These are phyloP conservation scores for Gymnoscelis rufifasciata DNA, from an alignment of 2,888 invertebrate species.

Conservation along the genomic window DNA sequence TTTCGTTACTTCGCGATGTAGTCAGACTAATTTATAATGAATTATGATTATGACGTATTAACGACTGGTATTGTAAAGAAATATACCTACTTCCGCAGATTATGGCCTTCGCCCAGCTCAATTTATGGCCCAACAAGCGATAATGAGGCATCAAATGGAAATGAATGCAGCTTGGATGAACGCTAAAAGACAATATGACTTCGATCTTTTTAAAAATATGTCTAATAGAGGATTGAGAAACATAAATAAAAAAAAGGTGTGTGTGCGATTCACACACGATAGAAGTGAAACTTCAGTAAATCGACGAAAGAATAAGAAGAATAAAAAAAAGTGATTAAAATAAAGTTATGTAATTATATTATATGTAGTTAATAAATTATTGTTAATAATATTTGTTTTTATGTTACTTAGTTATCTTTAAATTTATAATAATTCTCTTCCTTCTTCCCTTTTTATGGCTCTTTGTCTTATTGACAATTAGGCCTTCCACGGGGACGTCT, in stretches of 20 bases:
- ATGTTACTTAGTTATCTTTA: not conserved
- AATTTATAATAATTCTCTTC: no score
- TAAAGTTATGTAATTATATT: not conserved
- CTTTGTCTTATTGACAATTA: no score
- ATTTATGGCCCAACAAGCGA: slow-evolving; percentile 49
- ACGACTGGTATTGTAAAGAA: slow-evolving; percentile 49
- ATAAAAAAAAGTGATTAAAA: no score
- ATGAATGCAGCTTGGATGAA: slow-evolving; percentile 63
- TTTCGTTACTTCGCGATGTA: slow-evolving; percentile 12
- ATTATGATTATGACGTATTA: slow-evolving; percentile 40
- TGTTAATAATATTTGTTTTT: not conserved
- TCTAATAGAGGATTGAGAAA: no score
- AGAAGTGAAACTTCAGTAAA: no score
- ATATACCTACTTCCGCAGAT: slow-evolving; percentile 48
- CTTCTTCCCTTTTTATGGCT: no score
- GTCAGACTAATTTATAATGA: slow-evolving; percentile 30
- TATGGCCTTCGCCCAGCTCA: slow-evolving; percentile 46
- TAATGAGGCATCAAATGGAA: slow-evolving; percentile 64
- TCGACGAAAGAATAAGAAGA: no score
- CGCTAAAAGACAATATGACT: slow-evolving; percentile 61
- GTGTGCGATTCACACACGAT: no score
- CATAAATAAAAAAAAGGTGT: no score
- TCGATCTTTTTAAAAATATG: slow-evolving; percentile 66
- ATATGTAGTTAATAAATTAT: slow-evolving; percentile 7
- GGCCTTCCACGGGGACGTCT: no score